phyloP scores from a whole-genome alignment of 2,888 invertebrate genomes.

The Eupithecia inturbata region DNA sequence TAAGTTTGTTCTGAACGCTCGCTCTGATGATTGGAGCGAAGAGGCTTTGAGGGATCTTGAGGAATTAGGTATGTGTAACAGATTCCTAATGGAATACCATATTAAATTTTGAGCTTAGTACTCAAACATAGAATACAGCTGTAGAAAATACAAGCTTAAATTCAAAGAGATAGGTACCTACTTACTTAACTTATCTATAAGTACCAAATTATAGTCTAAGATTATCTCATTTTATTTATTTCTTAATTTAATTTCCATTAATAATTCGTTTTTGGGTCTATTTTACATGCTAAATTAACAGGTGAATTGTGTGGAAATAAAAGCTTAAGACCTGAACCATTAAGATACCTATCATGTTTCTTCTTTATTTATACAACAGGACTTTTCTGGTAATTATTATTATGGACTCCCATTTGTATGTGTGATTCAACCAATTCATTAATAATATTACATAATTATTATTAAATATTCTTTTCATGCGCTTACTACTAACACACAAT shows the following conservation, averaged over 20 bases:
- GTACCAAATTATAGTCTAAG: no score
- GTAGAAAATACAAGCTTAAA: not conserved
- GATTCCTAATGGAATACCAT: constrained; percentile 12
- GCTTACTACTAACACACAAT: not conserved
- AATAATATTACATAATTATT: not conserved
- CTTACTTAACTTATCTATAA: not conserved
- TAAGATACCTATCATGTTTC: not conserved
- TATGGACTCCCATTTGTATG: not conserved
- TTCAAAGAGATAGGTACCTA: not conserved
- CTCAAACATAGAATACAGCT: not conserved
- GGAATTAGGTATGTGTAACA: constrained; percentile 85
- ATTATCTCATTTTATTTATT: no score
- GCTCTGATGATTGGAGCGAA: constrained; percentile 94
- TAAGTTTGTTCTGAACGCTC: constrained; percentile 94
- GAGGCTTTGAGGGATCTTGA: constrained; percentile 86
- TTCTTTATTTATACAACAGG: no score
- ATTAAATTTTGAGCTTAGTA: not conserved
- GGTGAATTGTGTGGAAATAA: no score
- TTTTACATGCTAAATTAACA: no score
- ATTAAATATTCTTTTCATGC: not conserved
- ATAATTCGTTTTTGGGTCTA: no score
- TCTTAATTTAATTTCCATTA: no score
- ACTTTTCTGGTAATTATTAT: not conserved
- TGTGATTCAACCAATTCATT: not conserved
- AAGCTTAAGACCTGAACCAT: no score